Evolutionary conservation across 2,888 invertebrate species (phyloP), one percentile per base, ranked within the genome.

Genomic region (Lycaena phlaeas): DNA sequence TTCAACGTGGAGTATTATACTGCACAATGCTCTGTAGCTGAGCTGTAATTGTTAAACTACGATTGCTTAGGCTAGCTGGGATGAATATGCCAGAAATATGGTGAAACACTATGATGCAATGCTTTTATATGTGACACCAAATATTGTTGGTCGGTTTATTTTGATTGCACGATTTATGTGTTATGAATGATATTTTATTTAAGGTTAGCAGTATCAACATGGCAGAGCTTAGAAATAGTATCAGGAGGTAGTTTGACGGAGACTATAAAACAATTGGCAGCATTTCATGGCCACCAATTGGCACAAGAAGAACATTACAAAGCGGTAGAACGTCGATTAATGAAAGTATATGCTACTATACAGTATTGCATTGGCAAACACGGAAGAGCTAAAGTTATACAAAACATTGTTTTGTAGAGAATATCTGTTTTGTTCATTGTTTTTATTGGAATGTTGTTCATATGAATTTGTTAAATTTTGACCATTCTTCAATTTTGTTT

Each of bases 311-410:
- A 88, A 29, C 94, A 96, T 71, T 88, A 90, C 42, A 84, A 86
- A 56, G 94, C 94, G 6, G 82, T 96, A 29, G 93, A 96, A 64
- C 79, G 94, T 49, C 82, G 95, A 61, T 68, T 96, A 27, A 71
- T 90, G 38, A 87, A 91, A 51, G 79, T 95, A 29, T 92, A 91
- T 68, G 91, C 93, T 7, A 89, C 92, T 38, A 87, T 95, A 36
- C 90, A 92, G 66, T 88, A 89, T 64, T 95, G 95, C 67, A 87
- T 91, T 57, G 85, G 82, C 42, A 87, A 82, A 59, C 71, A 86
- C 56, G 88, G 88, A 34, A 87, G 86, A 52, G 61, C 69, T 36
- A 79, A 73, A 56, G 81, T 84, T 39, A 66, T 81, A 38, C 72
- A 63, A 58, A 64, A 57, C 54, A 57, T 49, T 10, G 18, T 18